Evolutionary conservation across 2,797 vertebrate species (phyloP), one percentile per base, ranked within the genome.

Genomic region (Aphelocoma californica): DNA sequence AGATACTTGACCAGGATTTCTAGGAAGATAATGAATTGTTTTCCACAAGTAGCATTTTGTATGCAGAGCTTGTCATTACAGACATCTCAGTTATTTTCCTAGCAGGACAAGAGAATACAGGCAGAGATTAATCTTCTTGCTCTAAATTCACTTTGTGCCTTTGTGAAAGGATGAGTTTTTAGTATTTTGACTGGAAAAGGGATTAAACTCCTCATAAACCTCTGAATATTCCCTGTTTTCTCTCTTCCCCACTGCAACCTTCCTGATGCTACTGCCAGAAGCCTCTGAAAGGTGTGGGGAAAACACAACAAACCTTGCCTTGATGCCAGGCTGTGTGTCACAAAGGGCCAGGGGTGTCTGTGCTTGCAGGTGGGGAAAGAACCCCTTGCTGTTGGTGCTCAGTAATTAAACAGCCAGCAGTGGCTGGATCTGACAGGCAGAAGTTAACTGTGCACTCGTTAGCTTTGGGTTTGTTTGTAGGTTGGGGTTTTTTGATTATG

Each of bases 211-310:
- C 56, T 48, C 20, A 28, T 36, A 75, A 81, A 72, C 14, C 10
- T 70, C 44, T 42, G 21, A 34, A 28, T 34, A 14, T 19, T 78
- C 38, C 16, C 19, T 1, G 0, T 62, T 29, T 69, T 81, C 50
- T 66, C 57, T 0, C 0, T 2, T 51, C 50, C 34, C n/a, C 8
- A 0, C 24, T 12, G 18, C 31, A 65, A 0, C 18, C 26, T 65
- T 31, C 28, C 23, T 72, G 40, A 14, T 0, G 14, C 24, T 38
- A 5, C 58, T 72, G 34, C 32, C 53, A 51, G 72, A 5, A 83
- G 26, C 14, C 72, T 62, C 67, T 81, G 26, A n/a, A 47, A 90
- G 45, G 34, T 61, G 69, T 29, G 21, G 31, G 38, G 42, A 29
- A 51, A 56, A 6, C 17, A 14, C 3, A 54, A 2, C 31, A 44